Evolutionary conservation across 2,797 vertebrate genomes (phyloP).

Genomic region (Clarias platycephalus): DNA sequence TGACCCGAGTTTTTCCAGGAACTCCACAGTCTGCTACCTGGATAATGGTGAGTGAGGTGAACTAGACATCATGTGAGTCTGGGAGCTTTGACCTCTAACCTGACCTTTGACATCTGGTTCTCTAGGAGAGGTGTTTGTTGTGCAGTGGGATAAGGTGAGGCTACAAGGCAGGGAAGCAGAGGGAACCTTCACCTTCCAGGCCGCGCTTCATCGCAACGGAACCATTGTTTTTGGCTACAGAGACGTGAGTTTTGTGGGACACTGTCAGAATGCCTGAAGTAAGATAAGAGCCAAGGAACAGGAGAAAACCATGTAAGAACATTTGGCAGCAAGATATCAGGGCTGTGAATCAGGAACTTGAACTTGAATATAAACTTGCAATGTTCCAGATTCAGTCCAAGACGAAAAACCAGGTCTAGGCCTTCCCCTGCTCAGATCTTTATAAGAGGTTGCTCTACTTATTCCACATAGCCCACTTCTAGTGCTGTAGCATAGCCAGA

Average conservation of each 20-base stretch:
- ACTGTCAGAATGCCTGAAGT: neutral
- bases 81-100: neutral
- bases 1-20: constrained; percentile 88
- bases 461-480: constrained; percentile 13
- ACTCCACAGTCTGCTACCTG: constrained; percentile 87
- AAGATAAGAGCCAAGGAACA: constrained; percentile 25
- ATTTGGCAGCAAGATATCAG: constrained; percentile 22
- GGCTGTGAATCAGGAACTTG: neutral
- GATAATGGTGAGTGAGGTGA: constrained; percentile 83
- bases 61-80: constrained; percentile 10
- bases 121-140: constrained; percentile 86
- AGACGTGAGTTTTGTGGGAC: constrained; percentile 73
- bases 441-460: constrained; percentile 2
- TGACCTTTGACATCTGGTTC: constrained; percentile 18
- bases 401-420: constrained; percentile 7
- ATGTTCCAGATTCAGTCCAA: constrained; percentile 26
- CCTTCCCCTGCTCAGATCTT: constrained; percentile 17
- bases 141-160: constrained; percentile 92
- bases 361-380: constrained; percentile 8
- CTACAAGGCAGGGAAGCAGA: constrained; percentile 83
- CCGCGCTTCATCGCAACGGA: constrained; percentile 81
- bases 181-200: constrained; percentile 92
- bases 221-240: constrained; percentile 89
- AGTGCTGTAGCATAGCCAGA: neutral
- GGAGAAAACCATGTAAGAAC: constrained; percentile 6